Conservation (phyloP, 2,888 invertebrate species). For the Platycnemis pennipes region DNA sequence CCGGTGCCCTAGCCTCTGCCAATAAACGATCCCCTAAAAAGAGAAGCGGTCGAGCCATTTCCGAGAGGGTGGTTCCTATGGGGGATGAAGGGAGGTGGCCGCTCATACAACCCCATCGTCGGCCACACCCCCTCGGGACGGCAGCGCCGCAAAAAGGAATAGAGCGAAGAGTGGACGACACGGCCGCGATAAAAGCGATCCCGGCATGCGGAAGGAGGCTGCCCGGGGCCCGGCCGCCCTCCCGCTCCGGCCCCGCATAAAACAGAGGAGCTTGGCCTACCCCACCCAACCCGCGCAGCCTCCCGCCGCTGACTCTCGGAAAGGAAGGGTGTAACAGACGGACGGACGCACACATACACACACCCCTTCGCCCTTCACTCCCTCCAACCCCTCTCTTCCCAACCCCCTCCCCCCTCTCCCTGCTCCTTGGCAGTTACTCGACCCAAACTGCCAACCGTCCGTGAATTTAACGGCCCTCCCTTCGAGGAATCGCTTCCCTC, state of each 20-base stretch:
- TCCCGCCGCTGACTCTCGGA: background rate
- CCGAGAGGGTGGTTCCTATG: background rate
- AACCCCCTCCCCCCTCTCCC: background rate
- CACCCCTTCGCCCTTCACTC: background rate
- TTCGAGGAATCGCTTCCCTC: background rate
- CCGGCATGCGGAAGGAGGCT: slow-evolving; percentile 12
- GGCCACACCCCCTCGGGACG: background rate
- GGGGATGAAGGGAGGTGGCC: background rate
- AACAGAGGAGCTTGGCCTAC: background rate
- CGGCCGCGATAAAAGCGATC: slow-evolving; percentile 19
- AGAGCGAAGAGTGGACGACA: background rate
- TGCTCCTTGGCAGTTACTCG: slow-evolving; percentile 38
- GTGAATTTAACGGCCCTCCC: slow-evolving; percentile 34
- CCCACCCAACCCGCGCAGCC: background rate
- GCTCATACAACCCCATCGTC: background rate
- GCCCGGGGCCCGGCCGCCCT: background rate
- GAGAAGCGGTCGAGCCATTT: no score
- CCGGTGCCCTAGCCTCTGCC: no score
- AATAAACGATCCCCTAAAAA: no score
- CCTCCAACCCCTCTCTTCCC: background rate
- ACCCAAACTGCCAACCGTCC: slow-evolving; percentile 54
- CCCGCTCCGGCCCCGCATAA: background rate
- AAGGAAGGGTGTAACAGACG: background rate
- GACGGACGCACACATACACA: no score
- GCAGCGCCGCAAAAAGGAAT: background rate